Evolutionary conservation across 1,140 invertebrate genomes (phyloP).

Genomic region (Acarapis woodi): DNA sequence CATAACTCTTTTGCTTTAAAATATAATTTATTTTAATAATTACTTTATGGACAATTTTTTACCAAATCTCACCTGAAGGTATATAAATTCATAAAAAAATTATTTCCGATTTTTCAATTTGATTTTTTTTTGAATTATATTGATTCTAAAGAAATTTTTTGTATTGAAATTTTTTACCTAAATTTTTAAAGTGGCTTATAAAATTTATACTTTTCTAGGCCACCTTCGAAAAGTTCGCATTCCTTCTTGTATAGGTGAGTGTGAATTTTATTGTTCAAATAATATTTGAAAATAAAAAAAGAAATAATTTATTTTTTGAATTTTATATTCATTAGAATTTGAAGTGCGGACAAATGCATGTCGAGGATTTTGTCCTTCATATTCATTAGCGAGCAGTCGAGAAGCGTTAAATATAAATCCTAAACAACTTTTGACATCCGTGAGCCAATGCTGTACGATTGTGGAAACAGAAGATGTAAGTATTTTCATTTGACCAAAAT

Average conservation of each 20-base stretch:
- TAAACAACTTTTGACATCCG: constrained; percentile 39
- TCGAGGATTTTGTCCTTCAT: constrained; percentile 52
- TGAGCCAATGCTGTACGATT: constrained; percentile 64
- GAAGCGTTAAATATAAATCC: constrained; percentile 25
- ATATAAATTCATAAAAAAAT: neutral
- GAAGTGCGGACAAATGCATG: constrained; percentile 56
- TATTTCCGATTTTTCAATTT: neutral
- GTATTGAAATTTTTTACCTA: too few species aligned
- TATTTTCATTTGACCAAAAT: too few species aligned
- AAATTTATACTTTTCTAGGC: constrained; percentile 21
- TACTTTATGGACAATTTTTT: neutral
- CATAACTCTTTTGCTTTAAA: too few species aligned
- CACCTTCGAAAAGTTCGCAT: constrained; percentile 45
- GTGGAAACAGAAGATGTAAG: constrained; percentile 51
- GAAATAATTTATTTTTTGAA: too few species aligned
- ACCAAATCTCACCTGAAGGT: neutral
- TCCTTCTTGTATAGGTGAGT: constrained; percentile 51
- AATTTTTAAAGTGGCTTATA: too few species aligned
- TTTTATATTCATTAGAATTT: too few species aligned
- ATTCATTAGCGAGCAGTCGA: constrained; percentile 30
- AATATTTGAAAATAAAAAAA: too few species aligned
- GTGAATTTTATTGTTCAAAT: too few species aligned
- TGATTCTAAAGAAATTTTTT: too few species aligned
- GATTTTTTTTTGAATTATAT: neutral
- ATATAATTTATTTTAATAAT: too few species aligned